Evolutionary conservation across 2,113 vertebrate genomes (phyloP).

Genomic region (Turdus rufiventris): DNA sequence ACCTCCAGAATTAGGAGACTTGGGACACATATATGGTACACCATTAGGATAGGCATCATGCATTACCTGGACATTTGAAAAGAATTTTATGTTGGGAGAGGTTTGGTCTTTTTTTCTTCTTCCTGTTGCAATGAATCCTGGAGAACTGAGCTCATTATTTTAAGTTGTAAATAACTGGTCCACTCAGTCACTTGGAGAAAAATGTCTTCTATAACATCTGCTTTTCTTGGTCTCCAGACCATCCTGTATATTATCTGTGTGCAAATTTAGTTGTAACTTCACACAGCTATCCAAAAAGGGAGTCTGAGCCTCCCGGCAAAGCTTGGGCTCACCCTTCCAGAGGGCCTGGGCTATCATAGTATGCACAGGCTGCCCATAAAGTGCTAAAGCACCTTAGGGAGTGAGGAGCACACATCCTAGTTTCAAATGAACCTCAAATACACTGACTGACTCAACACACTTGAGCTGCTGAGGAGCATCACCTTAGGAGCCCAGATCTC

Average conservation of each 20-base stretch:
- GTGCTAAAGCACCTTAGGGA: not conserved
- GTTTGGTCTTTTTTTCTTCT: not conserved
- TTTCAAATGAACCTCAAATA: not conserved
- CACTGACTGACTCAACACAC: not conserved
- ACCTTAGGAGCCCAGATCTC: not conserved
- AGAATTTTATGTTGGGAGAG: not conserved
- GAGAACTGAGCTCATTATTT: not conserved
- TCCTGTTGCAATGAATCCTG: not conserved
- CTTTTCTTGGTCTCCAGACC: not conserved
- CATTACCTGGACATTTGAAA: not conserved
- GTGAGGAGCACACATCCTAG: not conserved
- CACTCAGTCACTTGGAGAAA: not conserved
- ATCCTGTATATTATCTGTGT: not conserved
- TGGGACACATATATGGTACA: not conserved
- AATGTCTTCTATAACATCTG: not conserved
- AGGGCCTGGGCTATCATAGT: fast-evolving
- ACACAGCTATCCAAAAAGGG: not conserved
- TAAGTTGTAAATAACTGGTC: not conserved
- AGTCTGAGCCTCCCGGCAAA: not conserved
- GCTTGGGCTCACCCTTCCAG: not conserved
- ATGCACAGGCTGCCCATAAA: not conserved
- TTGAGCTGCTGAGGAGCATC: not conserved
- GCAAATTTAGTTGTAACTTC: not conserved
- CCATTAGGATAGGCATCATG: not conserved
- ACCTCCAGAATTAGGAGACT: not conserved